Conservation (phyloP, 2,797 vertebrate species). For the Heteromormyrus szaboi region DNA sequence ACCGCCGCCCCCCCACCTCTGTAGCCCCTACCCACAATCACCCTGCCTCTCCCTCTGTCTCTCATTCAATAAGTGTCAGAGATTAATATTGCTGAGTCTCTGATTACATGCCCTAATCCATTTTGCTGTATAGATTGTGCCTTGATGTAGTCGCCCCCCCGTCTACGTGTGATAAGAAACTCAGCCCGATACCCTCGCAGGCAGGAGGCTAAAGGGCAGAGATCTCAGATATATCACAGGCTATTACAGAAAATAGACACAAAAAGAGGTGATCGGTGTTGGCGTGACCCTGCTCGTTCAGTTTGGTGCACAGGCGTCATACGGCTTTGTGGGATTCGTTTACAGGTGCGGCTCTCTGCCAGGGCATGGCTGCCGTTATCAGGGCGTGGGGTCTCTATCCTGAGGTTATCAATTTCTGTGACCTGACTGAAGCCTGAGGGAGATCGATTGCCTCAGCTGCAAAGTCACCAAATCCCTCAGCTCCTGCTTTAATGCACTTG, state of each 20-base stretch:
- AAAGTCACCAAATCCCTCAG: neutral
- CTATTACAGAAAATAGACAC: conserved; percentile 70
- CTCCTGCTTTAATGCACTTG: neutral
- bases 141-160: conserved; percentile 51
- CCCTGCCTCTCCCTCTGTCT: conserved; percentile 11
- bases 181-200: conserved; percentile 48
- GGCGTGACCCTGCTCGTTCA: conserved; percentile 89
- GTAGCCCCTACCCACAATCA: neutral
- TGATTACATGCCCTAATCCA: conserved; percentile 73
- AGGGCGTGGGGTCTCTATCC: conserved; percentile 57
- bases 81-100: conserved; percentile 70
- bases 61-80: conserved; percentile 61
- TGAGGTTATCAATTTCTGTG: conserved; percentile 53
- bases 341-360: conserved; percentile 38
- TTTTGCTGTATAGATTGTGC: conserved; percentile 69
- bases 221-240: conserved; percentile 74
- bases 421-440: conserved; percentile 36
- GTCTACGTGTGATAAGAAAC: conserved; percentile 35
- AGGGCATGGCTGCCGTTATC: conserved; percentile 31
- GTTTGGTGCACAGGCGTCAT: conserved; percentile 72
- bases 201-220: conserved; percentile 37
- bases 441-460: conserved; percentile 67
- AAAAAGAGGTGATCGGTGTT: conserved; percentile 78
- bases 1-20: neutral
- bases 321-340: conserved; percentile 84